Percentiles rank a stretch among this genome's conserved stretches.
phyloP scores from a whole-genome alignment of 2,888 invertebrate species.

The Caradrina kadenii region DNA sequence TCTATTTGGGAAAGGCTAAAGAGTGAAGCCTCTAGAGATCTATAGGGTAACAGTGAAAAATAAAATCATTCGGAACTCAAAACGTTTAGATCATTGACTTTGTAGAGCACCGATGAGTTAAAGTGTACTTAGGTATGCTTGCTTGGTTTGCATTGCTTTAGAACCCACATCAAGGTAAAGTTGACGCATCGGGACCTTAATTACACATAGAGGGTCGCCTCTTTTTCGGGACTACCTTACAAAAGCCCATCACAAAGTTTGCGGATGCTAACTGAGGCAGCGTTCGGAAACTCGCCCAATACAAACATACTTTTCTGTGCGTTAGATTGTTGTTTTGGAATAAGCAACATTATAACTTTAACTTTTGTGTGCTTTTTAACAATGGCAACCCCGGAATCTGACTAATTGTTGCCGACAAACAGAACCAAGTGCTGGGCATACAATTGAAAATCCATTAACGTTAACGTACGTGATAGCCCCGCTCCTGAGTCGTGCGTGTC shows the following conservation, averaged over 20 bases:
- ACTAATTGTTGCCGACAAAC: constrained; percentile 36
- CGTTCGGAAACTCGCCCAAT: constrained; percentile 42
- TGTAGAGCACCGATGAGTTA: constrained; percentile 50
- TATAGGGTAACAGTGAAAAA: constrained; percentile 30
- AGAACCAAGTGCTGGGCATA: constrained; percentile 47
- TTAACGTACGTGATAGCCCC: constrained; percentile 46
- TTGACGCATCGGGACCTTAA: constrained; percentile 82
- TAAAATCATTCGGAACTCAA: constrained; percentile 58
- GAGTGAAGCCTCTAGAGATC: constrained; percentile 1
- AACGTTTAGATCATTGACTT: constrained; percentile 57
- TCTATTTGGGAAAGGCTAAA: constrained; percentile 22
- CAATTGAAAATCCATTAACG: constrained; percentile 57
- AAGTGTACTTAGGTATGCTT: constrained; percentile 66
- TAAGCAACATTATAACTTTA: not conserved
- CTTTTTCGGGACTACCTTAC: constrained; percentile 74
- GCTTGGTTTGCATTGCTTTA: constrained; percentile 74
- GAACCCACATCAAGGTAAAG: constrained; percentile 83
- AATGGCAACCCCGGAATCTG: constrained; percentile 14
- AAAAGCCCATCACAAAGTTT: constrained; percentile 78
- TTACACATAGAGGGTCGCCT: constrained; percentile 79
- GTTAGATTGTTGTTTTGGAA: constrained; percentile 15
- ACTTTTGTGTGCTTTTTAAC: not conserved
- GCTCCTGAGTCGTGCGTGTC: constrained; percentile 36
- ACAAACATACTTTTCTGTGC: constrained; percentile 30
- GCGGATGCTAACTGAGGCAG: constrained; percentile 62